A percentile compares a stretch with the other conserved stretches of the same genome.
These are phyloP conservation scores for Harpagifer antarcticus DNA, from an alignment of 2,797 vertebrate genomes.

Conservation along the genomic window DNA sequence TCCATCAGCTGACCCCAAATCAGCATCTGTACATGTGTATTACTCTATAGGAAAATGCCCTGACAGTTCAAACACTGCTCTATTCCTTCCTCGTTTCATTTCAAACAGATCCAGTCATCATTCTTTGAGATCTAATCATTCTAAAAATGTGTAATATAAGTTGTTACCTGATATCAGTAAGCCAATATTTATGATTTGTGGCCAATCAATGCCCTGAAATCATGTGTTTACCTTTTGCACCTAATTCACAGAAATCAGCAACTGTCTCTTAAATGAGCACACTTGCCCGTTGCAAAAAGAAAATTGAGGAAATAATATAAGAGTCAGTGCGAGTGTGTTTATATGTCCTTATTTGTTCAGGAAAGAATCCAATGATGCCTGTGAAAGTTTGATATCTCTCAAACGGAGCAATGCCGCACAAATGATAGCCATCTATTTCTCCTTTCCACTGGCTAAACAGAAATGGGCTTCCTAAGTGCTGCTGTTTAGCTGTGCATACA, in stretches of 20 bases:
- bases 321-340: slow-evolving; percentile 11
- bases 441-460: slow-evolving; percentile 76
- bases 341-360: slow-evolving; percentile 50
- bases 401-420: slow-evolving; percentile 65
- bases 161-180: slow-evolving; percentile 9
- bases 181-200: slow-evolving; percentile 5
- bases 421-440: slow-evolving; percentile 75
- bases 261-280: slow-evolving; percentile 35
- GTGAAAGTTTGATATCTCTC: slow-evolving; percentile 71
- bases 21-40: slow-evolving; percentile 13
- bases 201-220: slow-evolving; percentile 10
- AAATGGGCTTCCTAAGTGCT: slow-evolving; percentile 71
- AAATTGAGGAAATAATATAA: slow-evolving; percentile 53
- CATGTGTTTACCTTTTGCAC: slow-evolving; percentile 24
- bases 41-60: slow-evolving; percentile 8
- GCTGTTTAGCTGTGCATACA: slow-evolving; percentile 70
- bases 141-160: too few relatives aligned
- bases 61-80: not conserved
- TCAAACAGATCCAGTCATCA: slow-evolving; percentile 6
- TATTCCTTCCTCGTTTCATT: slow-evolving; percentile 2
- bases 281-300: slow-evolving; percentile 18
- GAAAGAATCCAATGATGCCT: slow-evolving; percentile 64
- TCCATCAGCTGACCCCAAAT: slow-evolving; percentile 37
- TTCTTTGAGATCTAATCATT: not conserved
- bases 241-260: slow-evolving; percentile 29